Evolutionary conservation across 2,888 invertebrate genomes (phyloP), one percentile per base, ranked within the genome.

Genomic region (Patella ulyssiponensis): DNA sequence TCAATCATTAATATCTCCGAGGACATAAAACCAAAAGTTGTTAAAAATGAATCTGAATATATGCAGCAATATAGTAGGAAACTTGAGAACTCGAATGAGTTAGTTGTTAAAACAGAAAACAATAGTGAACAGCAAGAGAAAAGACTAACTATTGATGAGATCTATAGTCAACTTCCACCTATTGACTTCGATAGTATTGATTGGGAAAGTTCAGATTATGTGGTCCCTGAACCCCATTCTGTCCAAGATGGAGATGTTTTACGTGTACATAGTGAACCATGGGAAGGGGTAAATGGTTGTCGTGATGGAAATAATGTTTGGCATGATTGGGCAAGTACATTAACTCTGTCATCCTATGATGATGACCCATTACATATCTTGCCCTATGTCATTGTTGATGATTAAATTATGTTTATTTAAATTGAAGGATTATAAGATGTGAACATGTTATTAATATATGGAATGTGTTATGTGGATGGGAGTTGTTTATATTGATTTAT

Each of bases 321-420:
- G 94, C 94, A 95, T 85, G 96, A 97, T 93, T 98, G 98, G 97
- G 96, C 97, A 92, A 95, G 97, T 93, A 95, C 96, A 91, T 94
- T 95, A 84, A 94, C 95, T 86, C 93, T 94, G 89, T 93, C 94
- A 89, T 95, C 96, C 81, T 94, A 94, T 88, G 94, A 96, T 90
- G 95, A 95, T 90, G 95, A 96, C 91, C 93, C 94, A 90, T 94
- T 98, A 91, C 94, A 96, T 92, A 96, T 98, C 94, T 94, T 98
- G 94, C 98, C 98, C 93, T 98, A 98, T 93, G 97, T 97, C 93
- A 95, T 97, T 92, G 96, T 97, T 93, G 97, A 98, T 95, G 97
- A 88, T 79, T 88, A 81, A 83, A 71, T 23, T 64, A 64, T 64
- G 20, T 23, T 23, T 20, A 23, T 33, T 14, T 23, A 12, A 23